Evolutionary conservation across 2,113 vertebrate species (phyloP).

Genomic region (Urocolius indicus): DNA sequence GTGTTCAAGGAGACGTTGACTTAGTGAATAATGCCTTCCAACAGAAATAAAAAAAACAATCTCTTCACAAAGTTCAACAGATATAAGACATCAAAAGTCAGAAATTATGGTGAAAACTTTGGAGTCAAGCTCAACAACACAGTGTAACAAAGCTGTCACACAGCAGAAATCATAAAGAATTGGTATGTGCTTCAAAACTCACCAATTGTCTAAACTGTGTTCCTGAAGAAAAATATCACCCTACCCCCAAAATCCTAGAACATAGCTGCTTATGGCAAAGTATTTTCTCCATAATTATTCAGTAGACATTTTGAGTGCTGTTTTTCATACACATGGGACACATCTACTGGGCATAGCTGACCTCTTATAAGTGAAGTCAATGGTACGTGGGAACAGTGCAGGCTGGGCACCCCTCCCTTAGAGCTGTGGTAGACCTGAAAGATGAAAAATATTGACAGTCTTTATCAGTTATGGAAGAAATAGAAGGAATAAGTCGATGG

Average conservation of each 20-base stretch:
- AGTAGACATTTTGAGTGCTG: background rate
- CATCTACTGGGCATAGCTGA: background rate
- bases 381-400: accelerated
- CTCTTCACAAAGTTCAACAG: background rate
- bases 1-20: conserved; percentile 11
- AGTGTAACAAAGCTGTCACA: background rate
- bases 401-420: background rate
- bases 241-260: background rate
- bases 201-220: background rate
- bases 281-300: background rate
- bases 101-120: background rate
- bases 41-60: background rate
- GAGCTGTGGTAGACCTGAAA: background rate
- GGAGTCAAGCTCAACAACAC: background rate
- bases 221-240: background rate
- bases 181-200: background rate
- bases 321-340: background rate
- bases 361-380: background rate
- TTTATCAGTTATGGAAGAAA: background rate
- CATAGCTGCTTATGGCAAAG: background rate
- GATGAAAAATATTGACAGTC: background rate
- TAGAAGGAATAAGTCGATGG: background rate
- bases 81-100: background rate
- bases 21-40: background rate
- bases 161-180: background rate